Evolutionary conservation across 2,113 vertebrate species (phyloP).

Genomic region (Panurus biarmicus): DNA sequence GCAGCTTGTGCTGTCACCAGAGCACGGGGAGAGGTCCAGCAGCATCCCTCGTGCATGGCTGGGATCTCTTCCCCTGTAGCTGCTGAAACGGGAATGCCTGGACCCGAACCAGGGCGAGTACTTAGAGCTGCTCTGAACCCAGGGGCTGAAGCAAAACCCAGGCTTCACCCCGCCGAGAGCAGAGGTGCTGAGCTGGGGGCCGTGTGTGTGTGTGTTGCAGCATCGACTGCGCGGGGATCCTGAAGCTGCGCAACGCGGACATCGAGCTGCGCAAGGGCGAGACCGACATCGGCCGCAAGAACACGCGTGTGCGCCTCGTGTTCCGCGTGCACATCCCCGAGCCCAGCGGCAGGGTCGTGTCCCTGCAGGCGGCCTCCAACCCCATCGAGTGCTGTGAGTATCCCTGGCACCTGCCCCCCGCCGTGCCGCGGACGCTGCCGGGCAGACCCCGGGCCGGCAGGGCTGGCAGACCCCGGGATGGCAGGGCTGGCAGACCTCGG

Average conservation of each 20-base stretch:
- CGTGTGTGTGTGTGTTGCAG: conserved; percentile 62
- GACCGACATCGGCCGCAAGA: conserved; percentile 96
- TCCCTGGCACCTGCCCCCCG: no score
- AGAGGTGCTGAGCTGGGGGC: background rate
- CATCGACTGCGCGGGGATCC: conserved; percentile 95
- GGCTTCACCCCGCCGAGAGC: background rate
- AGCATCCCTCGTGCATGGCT: fast-evolving
- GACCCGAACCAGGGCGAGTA: background rate
- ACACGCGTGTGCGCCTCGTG: conserved; percentile 91
- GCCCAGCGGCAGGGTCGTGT: conserved; percentile 80
- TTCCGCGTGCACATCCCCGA: conserved; percentile 93
- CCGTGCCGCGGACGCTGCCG: no score
- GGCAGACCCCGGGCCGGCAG: no score
- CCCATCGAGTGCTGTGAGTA: conserved; percentile 97
- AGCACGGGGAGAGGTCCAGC: fast-evolving
- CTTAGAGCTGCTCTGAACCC: background rate
- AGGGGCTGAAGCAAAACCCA: fast-evolving
- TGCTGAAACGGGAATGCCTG: background rate
- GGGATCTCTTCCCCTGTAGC: background rate
- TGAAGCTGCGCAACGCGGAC: conserved; percentile 94
- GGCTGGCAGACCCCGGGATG: no score
- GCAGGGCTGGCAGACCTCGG: no score
- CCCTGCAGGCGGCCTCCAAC: conserved; percentile 89
- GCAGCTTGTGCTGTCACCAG: background rate
- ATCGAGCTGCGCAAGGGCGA: conserved; percentile 97